phyloP scores from a whole-genome alignment of 2,113 vertebrate genomes.

The Gorsachius goisagi region DNA sequence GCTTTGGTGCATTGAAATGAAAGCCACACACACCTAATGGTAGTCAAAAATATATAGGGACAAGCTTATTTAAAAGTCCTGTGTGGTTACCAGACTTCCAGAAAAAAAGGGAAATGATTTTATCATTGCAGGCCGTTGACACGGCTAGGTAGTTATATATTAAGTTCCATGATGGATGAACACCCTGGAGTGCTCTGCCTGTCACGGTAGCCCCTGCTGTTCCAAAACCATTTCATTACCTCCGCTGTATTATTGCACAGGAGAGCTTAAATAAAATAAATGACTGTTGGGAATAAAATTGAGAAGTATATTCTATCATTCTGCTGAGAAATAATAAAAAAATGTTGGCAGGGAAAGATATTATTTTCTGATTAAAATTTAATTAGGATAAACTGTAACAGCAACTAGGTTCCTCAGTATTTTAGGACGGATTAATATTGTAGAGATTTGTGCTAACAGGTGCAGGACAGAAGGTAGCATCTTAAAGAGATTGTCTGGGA shows the following conservation, averaged over 20 bases:
- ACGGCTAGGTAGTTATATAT: conserved; percentile 4
- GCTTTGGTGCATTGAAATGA: conserved; percentile 13
- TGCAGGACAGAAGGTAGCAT: background rate
- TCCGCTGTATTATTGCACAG: conserved; percentile 41
- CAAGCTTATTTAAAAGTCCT: background rate
- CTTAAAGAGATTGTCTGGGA: conserved; percentile 39
- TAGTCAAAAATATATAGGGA: background rate
- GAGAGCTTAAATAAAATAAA: conserved; percentile 56
- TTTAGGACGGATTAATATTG: conserved; percentile 43
- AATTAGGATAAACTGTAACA: conserved; percentile 49
- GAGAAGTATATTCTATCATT: conserved; percentile 51
- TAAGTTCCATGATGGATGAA: conserved; percentile 33
- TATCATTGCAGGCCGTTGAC: conserved; percentile 29
- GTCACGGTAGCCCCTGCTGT: conserved; percentile 19
- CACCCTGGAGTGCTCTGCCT: background rate
- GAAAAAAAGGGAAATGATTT: background rate
- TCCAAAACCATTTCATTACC: conserved; percentile 44
- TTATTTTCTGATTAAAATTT: conserved; percentile 54
- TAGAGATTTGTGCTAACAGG: conserved; percentile 1
- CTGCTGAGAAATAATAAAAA: conserved; percentile 22
- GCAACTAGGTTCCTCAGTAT: conserved; percentile 7
- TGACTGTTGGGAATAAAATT: conserved; percentile 38
- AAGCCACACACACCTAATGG: background rate
- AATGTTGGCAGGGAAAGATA: background rate
- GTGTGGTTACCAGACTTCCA: background rate